A percentile compares a stretch with the other conserved stretches of the same genome.
Conservation (phyloP, 2,888 invertebrate species). For the Eupithecia subfuscata region DNA sequence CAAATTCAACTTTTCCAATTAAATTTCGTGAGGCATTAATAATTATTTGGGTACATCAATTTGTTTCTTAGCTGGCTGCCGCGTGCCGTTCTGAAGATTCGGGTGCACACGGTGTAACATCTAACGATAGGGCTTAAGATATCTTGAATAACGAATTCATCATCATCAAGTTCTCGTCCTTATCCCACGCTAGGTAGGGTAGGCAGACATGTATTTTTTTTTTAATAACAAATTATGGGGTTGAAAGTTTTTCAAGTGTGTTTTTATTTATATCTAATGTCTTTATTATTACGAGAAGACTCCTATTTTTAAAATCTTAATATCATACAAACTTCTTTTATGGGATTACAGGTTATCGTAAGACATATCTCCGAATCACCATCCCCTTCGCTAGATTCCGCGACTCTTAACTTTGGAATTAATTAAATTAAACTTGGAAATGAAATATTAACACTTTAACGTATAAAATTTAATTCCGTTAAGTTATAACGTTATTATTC, state of each 20-base stretch:
- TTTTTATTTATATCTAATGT: neutral
- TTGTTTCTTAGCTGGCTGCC: constrained; percentile 80
- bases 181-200: too few species aligned
- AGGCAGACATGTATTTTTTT: too few species aligned
- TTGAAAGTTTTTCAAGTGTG: neutral
- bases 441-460: constrained; percentile 85
- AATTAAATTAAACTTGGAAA: constrained; percentile 84
- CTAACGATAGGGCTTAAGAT: constrained; percentile 52
- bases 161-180: too few species aligned
- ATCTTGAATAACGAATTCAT: constrained; percentile 3
- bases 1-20: constrained; percentile 85
- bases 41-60: constrained; percentile 85
- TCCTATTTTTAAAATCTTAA: neutral
- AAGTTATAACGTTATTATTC: constrained; percentile 84
- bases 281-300: neutral
- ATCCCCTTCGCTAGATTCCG: constrained; percentile 52
- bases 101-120: constrained; percentile 44
- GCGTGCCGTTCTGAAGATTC: constrained; percentile 63
- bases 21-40: constrained; percentile 86
- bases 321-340: neutral
- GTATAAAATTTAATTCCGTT: constrained; percentile 84
- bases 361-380: constrained; percentile 59
- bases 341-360: constrained; percentile 44
- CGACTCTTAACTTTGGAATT: constrained; percentile 77
- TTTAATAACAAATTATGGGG: neutral